These are phyloP conservation scores for Tetragonula carbonaria DNA, from an alignment of 2,888 invertebrate genomes.

Conservation along the genomic window DNA sequence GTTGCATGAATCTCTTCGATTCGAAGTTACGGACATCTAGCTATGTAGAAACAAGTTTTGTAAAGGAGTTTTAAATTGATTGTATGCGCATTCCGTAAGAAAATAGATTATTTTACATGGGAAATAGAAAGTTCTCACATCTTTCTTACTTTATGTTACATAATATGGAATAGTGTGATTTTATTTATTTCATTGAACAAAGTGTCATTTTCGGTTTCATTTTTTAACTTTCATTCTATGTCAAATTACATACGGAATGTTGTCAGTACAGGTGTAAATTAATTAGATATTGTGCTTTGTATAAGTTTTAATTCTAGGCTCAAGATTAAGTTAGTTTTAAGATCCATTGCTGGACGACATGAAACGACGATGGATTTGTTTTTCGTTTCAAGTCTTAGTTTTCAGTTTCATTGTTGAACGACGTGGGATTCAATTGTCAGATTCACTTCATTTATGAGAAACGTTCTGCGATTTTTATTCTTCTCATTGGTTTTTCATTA, in stretches of 20 bases:
- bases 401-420: too few species aligned
- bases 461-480: too few species aligned
- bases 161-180: too few species aligned
- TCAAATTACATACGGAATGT: not conserved
- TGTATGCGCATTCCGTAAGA: too few species aligned
- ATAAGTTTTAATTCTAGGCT: not conserved
- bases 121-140: too few species aligned
- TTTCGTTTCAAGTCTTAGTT: too few species aligned
- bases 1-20: not conserved
- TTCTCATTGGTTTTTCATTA: too few species aligned
- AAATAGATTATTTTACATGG: too few species aligned
- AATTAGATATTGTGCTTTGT: not conserved
- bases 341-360: not conserved
- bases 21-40: conserved; percentile 38
- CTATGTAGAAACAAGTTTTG: not conserved
- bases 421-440: too few species aligned
- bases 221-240: not conserved
- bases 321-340: not conserved
- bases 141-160: too few species aligned
- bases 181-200: not conserved
- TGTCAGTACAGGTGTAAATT: not conserved
- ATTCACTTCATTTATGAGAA: too few species aligned
- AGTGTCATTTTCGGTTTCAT: not conserved
- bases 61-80: not conserved
- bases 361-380: too few species aligned